A percentile compares a stretch with the other conserved stretches of the same genome.
phyloP scores from a whole-genome alignment of 2,113 vertebrate species.

The Shinisaurus crocodilurus region DNA sequence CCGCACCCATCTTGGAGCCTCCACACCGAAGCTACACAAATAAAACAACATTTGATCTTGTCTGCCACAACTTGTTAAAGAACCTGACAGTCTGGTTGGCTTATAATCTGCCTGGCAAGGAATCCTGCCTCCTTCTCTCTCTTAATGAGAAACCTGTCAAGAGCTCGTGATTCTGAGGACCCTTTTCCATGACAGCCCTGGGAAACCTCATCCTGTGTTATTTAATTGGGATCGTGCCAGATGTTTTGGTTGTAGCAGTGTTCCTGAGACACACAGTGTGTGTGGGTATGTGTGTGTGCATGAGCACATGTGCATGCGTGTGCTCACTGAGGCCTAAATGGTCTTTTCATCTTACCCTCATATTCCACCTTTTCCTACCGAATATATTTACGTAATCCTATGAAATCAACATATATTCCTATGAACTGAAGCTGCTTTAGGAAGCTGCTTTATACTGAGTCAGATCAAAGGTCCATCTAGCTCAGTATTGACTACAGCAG shows the following conservation, averaged over 20 bases:
- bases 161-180: not conserved
- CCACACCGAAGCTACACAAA: not conserved
- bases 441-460: too few relatives aligned
- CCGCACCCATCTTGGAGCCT: not conserved
- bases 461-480: too few relatives aligned
- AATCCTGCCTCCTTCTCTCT: not conserved
- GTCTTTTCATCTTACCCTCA: not conserved
- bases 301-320: too few relatives aligned
- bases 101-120: not conserved
- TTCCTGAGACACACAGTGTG: not conserved
- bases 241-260: not conserved
- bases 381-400: not conserved
- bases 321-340: not conserved
- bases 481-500: too few relatives aligned
- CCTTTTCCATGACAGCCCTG: not conserved
- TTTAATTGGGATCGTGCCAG: not conserved
- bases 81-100: not conserved
- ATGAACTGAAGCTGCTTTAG: too few relatives aligned
- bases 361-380: not conserved
- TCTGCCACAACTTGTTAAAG: not conserved
- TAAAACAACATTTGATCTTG: not conserved
- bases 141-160: constrained; percentile 29
- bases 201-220: not conserved
- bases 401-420: too few relatives aligned
- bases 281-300: too few relatives aligned